A percentile compares a stretch with the other conserved stretches of the same genome.
Conservation (phyloP, 2,888 invertebrate species). For the Diadromus collaris region DNA sequence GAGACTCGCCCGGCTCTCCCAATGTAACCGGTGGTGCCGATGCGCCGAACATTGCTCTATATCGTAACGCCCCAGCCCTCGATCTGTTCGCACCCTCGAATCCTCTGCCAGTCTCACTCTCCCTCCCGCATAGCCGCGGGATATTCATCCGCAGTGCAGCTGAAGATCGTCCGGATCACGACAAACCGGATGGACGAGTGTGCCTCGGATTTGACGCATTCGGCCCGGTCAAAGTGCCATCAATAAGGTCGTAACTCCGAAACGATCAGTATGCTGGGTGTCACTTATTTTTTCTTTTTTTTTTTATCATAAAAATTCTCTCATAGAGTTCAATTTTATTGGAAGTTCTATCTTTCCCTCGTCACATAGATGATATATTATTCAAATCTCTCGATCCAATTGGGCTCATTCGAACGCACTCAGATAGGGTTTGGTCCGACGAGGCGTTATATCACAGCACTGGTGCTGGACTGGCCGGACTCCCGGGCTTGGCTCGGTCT, state of each 20-base stretch:
- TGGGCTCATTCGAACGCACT: constrained; percentile 13
- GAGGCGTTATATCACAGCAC: no score
- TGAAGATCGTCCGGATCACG: no score
- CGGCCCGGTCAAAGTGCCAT: no score
- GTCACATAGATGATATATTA: constrained; percentile 15
- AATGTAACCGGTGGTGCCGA: neutral
- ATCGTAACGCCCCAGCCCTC: neutral
- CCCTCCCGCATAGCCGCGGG: no score
- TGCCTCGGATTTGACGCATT: no score
- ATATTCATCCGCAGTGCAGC: neutral
- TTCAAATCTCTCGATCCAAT: constrained; percentile 28
- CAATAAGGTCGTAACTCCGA: neutral
- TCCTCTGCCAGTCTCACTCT: no score
- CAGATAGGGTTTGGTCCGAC: no score
- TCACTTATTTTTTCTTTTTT: no score
- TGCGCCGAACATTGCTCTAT: neutral
- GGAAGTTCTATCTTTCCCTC: neutral
- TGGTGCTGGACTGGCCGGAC: no score
- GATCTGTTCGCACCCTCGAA: constrained; percentile 1
- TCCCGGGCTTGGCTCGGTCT: no score
- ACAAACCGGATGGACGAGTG: no score
- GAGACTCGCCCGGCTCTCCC: neutral
- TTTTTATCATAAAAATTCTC: neutral
- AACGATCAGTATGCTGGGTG: neutral
- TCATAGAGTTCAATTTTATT: neutral